Percentiles rank a stretch among this genome's conserved stretches.
These are phyloP conservation scores for Sinonovacula constricta DNA, from an alignment of 1,140 invertebrate genomes.

Conservation along the genomic window DNA sequence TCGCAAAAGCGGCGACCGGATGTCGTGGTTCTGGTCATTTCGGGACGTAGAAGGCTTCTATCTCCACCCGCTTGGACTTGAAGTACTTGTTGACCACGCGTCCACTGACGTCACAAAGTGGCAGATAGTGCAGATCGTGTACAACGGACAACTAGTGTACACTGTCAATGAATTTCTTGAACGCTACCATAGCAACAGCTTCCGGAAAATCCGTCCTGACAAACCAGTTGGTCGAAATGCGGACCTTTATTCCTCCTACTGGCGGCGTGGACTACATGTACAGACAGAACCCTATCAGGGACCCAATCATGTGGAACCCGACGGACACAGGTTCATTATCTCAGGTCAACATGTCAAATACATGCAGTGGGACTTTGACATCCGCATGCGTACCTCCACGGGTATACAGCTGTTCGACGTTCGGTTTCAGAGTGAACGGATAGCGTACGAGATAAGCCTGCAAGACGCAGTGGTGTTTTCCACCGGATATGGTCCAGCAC, in stretches of 20 bases:
- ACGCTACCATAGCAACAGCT: slow-evolving; percentile 53
- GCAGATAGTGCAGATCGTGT: slow-evolving; percentile 65
- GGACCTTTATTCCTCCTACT: slow-evolving; percentile 65
- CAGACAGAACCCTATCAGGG: slow-evolving; percentile 60
- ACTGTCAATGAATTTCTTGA: slow-evolving; percentile 63
- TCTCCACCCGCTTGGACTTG: slow-evolving; percentile 69
- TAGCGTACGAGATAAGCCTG: slow-evolving; percentile 74
- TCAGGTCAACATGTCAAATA: slow-evolving; percentile 67
- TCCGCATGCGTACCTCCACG: slow-evolving; percentile 61
- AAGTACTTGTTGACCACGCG: slow-evolving; percentile 69
- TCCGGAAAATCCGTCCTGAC: slow-evolving; percentile 53
- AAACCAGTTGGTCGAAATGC: slow-evolving; percentile 47
- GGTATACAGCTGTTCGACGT: slow-evolving; percentile 72
- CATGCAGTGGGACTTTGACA: slow-evolving; percentile 73
- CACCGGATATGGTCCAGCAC: slow-evolving; percentile 67
- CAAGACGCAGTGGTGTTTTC: slow-evolving; percentile 73
- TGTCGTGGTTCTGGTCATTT: slow-evolving; percentile 69
- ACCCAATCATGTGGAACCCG: slow-evolving; percentile 67
- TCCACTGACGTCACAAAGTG: slow-evolving; percentile 60
- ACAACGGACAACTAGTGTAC: slow-evolving; percentile 69
- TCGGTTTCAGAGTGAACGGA: slow-evolving; percentile 69
- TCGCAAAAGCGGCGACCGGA: slow-evolving; percentile 60
- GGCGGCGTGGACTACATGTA: slow-evolving; percentile 52
- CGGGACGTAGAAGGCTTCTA: slow-evolving; percentile 71
- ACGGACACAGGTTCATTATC: slow-evolving; percentile 67